Percentiles rank a stretch among this genome's conserved stretches.
These are phyloP conservation scores for Phortica magna DNA, from an alignment of 2,888 invertebrate species.

Conservation along the genomic window DNA sequence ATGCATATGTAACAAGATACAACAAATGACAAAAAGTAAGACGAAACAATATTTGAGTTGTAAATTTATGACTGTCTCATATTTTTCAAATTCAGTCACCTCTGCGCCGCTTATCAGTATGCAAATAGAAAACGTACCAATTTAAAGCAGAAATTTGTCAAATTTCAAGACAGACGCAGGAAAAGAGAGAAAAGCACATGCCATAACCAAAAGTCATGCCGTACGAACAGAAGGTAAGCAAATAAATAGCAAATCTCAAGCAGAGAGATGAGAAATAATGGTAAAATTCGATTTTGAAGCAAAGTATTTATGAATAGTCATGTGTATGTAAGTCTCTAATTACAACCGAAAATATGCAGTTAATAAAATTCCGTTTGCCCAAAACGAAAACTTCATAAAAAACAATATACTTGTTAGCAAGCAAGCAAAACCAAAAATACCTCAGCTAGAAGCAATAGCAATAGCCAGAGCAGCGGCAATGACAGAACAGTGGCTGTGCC, in stretches of 20 bases:
- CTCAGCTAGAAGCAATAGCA: background rate
- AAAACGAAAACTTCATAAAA: no score
- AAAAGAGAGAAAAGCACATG: slow-evolving; percentile 37
- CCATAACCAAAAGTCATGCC: no score
- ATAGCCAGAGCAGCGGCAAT: background rate
- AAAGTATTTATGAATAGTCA: no score
- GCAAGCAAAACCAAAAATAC: slow-evolving; percentile 1
- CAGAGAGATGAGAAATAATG: background rate
- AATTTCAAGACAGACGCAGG: slow-evolving; percentile 35
- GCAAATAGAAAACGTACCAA: background rate
- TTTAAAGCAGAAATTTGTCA: background rate
- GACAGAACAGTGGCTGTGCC: background rate
- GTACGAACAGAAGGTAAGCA: no score
- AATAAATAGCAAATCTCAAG: background rate
- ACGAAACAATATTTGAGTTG: background rate
- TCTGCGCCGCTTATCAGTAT: background rate
- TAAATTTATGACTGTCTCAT: background rate
- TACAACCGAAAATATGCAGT: slow-evolving; percentile 26
- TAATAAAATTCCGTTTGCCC: slow-evolving; percentile 8
- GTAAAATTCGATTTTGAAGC: background rate
- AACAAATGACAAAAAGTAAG: background rate
- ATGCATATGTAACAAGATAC: no score
- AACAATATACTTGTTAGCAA: no score
- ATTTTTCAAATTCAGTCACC: background rate
- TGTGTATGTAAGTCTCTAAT: background rate